Evolutionary conservation across 2,113 vertebrate genomes (phyloP).

Genomic region (Xiphophorus maculatus): DNA sequence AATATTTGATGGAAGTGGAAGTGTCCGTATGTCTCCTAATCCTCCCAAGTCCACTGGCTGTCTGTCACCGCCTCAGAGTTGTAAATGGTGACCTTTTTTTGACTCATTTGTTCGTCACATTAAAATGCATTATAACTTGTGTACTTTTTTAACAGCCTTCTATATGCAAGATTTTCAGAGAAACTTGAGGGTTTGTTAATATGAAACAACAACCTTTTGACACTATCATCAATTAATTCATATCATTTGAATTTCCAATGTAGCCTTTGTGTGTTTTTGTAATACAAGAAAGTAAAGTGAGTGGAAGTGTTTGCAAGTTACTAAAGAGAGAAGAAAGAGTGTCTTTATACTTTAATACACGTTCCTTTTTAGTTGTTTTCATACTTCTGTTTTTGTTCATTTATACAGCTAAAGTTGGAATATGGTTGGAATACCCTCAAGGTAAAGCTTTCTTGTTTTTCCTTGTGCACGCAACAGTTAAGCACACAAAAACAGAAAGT

Average conservation of each 20-base stretch:
- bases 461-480: too few relatives aligned
- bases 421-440: too few relatives aligned
- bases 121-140: neutral
- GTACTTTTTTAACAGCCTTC: neutral
- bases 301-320: neutral
- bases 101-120: constrained; percentile 1
- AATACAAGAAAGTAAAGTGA: neutral
- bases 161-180: neutral
- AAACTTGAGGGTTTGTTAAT: neutral
- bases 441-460: too few relatives aligned
- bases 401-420: too few relatives aligned
- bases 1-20: constrained; percentile 42
- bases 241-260: too few relatives aligned
- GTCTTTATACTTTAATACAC: neutral
- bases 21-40: constrained; percentile 42
- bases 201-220: too few relatives aligned
- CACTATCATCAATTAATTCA: too few relatives aligned
- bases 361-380: neutral
- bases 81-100: constrained; percentile 49
- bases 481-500: too few relatives aligned
- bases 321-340: neutral
- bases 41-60: constrained; percentile 43
- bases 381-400: too few relatives aligned
- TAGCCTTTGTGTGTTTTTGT: too few relatives aligned
- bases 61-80: constrained; percentile 46